These are phyloP conservation scores for Gracilinanus agilis DNA, from an alignment of 2,113 vertebrate species.

Conservation along the genomic window DNA sequence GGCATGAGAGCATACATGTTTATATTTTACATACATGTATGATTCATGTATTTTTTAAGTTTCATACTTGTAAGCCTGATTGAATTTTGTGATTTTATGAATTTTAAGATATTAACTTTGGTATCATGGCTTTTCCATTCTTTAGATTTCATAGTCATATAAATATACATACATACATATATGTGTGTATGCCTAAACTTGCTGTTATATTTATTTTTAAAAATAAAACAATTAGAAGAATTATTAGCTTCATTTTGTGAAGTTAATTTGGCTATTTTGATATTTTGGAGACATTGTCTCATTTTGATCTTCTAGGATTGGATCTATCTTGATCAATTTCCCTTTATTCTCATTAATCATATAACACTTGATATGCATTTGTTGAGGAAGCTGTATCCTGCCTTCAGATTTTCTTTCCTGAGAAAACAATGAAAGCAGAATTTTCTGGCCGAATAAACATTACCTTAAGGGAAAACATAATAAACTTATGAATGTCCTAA, in stretches of 20 bases:
- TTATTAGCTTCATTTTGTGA: background rate
- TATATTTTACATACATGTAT: background rate
- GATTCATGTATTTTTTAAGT: background rate
- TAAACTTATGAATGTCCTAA: background rate
- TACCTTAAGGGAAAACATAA: background rate
- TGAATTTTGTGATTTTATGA: background rate
- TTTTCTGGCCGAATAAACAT: background rate
- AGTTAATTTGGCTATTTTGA: background rate
- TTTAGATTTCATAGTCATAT: too few relatives aligned
- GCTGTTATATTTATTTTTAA: background rate
- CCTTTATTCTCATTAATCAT: background rate
- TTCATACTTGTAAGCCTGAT: background rate
- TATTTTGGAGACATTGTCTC: background rate
- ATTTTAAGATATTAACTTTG: background rate
- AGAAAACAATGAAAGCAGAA: background rate
- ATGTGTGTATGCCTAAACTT: background rate
- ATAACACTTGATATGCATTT: background rate
- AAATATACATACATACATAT: too few relatives aligned
- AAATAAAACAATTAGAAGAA: background rate
- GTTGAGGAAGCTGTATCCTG: background rate
- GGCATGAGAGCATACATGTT: background rate
- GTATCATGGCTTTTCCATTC: background rate
- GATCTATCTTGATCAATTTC: background rate
- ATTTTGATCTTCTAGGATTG: background rate
- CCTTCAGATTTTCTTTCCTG: background rate